Base-by-base conservation (phyloP, 2,113 vertebrate genomes). In the Aegithalos caudatus region DNA sequence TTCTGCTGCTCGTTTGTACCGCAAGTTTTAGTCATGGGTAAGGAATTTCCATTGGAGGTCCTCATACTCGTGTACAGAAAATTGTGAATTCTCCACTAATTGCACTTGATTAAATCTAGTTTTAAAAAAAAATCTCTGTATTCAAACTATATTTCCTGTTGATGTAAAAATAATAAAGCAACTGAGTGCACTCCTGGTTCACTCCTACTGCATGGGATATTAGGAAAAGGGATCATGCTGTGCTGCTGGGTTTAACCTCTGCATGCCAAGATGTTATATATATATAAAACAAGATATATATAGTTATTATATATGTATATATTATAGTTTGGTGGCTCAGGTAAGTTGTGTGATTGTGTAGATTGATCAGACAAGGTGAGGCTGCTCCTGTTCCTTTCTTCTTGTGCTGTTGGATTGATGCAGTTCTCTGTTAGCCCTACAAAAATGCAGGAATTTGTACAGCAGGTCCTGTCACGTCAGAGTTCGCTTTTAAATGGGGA, bases 101-200 rank as follows among this genome's bases (percentile, higher is more conserved):
- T 67, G 73, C 80, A 71, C 69, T 84, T 38, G 69, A 92, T 88
- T 84, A 85, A 92, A 79, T 37, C 51, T 88, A 81, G 18, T 88
- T 92, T 83, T 67, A 65, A 97, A 90, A 77, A 65, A 97, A 90
- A 77, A 88, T 71, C 22, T 16, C 77, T 93, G 56, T 91, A 69
- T 78, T 82, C 44, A 57, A 66, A 57, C 86, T 19, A 14, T 73
- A 42, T 92, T 88, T 96, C 69, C 35, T 88, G 51, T 79, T 77
- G 51, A 42, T 87, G 57, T 93, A 38, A 91, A 87, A 93, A 80
- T 50, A 97, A 96, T 96, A 96, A 95, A 97, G 94, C 19, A 70
- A 44, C 62, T 3, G 23, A 82, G 29, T 71, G 76, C 9, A 44
- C 38, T 58, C 45, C 62, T 85, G 65, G 29, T 64, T 87, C n/a